These are phyloP conservation scores for Eublepharis macularius DNA, from an alignment of 2,113 vertebrate genomes.

Conservation along the genomic window DNA sequence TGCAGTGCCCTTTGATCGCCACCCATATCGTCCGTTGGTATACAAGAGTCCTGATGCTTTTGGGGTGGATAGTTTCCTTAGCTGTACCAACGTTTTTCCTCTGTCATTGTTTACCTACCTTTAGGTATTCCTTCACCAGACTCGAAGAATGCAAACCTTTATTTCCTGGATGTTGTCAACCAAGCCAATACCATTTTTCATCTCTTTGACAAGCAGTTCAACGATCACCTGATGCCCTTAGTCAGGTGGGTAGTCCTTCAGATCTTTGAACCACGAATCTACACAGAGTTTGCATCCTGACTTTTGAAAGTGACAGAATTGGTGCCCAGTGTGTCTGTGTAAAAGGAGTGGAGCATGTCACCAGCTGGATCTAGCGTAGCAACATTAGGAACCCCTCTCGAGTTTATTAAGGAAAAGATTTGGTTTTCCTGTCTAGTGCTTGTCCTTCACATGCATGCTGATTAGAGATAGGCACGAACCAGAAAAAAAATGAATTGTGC, in stretches of 20 bases:
- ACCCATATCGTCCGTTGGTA: neutral
- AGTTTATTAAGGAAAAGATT: no score
- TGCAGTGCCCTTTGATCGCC: neutral
- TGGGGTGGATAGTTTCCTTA: neutral
- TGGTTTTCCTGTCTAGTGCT: neutral
- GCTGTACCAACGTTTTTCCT: neutral
- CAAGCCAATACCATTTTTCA: conserved; percentile 99
- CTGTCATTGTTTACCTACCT: conserved; percentile 28
- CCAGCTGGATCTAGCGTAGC: neutral
- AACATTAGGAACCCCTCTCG: neutral
- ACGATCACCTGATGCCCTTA: conserved; percentile 98
- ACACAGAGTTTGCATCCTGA: neutral
- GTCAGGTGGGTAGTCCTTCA: conserved; percentile 87
- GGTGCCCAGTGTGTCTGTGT: neutral
- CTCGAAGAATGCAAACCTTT: conserved; percentile 95
- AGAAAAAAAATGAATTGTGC: no score
- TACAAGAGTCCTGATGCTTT: neutral
- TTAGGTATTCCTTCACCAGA: conserved; percentile 96
- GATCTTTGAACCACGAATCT: neutral
- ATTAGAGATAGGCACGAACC: no score
- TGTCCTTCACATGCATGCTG: neutral
- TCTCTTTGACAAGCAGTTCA: conserved; percentile 99
- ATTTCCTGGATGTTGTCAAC: conserved; percentile 98
- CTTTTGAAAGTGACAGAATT: no score
- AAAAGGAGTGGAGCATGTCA: neutral